phyloP scores from a whole-genome alignment of 2,888 invertebrate species.

The Mythimna vitellina region DNA sequence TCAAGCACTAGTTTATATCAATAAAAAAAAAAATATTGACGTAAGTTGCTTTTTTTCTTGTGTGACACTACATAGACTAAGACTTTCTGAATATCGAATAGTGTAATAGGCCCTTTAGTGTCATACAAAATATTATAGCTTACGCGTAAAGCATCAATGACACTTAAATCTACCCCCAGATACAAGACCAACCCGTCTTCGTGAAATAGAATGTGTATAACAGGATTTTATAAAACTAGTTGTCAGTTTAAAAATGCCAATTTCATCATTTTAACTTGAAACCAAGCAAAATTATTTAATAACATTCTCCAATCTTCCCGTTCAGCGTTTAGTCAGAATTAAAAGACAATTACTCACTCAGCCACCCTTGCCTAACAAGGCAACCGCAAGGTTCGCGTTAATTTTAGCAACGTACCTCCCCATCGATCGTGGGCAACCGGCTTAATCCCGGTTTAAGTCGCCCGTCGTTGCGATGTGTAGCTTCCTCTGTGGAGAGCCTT shows the following conservation, averaged over 20 bases:
- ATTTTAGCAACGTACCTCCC: slow-evolving; percentile 55
- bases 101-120: no score
- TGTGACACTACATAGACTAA: no score
- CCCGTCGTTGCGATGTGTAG: slow-evolving; percentile 41
- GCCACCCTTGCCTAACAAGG: slow-evolving; percentile 53
- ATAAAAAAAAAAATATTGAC: no score
- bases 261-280: background rate
- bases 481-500: slow-evolving; percentile 37
- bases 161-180: no score
- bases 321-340: slow-evolving; percentile 47
- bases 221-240: background rate
- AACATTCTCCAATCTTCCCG: slow-evolving; percentile 31
- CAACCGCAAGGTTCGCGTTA: slow-evolving; percentile 60
- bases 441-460: slow-evolving; percentile 58
- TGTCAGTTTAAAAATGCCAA: background rate
- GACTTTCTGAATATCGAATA: no score
- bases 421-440: slow-evolving; percentile 58
- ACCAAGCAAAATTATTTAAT: slow-evolving; percentile 37
- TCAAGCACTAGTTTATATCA: no score
- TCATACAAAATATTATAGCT: no score
- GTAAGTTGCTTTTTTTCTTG: no score
- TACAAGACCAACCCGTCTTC: no score
- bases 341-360: slow-evolving; percentile 57
- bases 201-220: no score
- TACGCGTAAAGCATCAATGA: no score